Conservation (phyloP, 2,113 vertebrate species). For the Eclectus roratus region DNA sequence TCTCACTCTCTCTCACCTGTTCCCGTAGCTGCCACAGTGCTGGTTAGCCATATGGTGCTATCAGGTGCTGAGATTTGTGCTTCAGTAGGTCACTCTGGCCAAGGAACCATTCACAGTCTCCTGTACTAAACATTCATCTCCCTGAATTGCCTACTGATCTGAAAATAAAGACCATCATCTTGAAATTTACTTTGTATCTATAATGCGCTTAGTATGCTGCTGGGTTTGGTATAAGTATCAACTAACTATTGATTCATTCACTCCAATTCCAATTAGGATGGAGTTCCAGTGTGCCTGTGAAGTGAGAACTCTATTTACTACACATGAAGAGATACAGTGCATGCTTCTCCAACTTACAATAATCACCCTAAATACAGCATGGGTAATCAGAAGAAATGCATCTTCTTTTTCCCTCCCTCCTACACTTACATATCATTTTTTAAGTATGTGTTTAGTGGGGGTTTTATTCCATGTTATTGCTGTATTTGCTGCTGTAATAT, state of each 20-base stretch:
- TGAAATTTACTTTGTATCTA: background rate
- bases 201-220: background rate
- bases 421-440: constrained; percentile 26
- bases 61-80: background rate
- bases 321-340: constrained; percentile 7
- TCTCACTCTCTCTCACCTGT: rapidly evolving
- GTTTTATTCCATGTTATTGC: constrained; percentile 38
- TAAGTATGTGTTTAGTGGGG: background rate
- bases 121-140: background rate
- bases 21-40: background rate
- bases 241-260: constrained; percentile 25
- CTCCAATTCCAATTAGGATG: background rate
- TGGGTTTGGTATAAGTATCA: constrained; percentile 3
- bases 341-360: background rate
- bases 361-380: constrained; percentile 28
- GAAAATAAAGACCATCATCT: background rate
- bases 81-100: background rate
- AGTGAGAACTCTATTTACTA: constrained; percentile 43
- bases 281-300: background rate
- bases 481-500: constrained; percentile 31
- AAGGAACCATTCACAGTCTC: background rate
- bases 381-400: constrained; percentile 17
- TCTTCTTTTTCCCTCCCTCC: constrained; percentile 12
- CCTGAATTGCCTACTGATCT: background rate
- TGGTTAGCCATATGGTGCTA: background rate